A percentile compares a stretch with the other conserved stretches of the same genome.
These are phyloP conservation scores for Acanthurus tractus DNA, from an alignment of 2,797 vertebrate genomes.

Conservation along the genomic window DNA sequence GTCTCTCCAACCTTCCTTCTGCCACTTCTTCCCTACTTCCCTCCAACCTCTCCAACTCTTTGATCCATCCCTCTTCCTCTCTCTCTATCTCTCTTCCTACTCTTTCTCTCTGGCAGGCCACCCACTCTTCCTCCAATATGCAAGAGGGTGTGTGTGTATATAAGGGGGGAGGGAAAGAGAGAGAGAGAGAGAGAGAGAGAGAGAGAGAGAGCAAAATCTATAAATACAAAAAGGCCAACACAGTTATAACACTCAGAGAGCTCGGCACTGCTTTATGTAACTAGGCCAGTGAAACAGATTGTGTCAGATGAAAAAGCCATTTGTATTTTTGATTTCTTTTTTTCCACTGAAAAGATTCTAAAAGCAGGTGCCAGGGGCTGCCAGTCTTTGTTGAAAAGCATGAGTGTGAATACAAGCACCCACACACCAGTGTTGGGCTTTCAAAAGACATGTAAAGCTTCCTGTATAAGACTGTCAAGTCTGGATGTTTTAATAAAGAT, in stretches of 20 bases:
- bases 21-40: constrained; percentile 52
- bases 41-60: constrained; percentile 58
- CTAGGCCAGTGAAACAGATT: constrained; percentile 68
- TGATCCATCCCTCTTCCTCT: constrained; percentile 52
- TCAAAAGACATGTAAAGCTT: constrained; percentile 36
- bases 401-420: constrained; percentile 51
- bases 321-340: constrained; percentile 55
- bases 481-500: constrained; percentile 34
- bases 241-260: constrained; percentile 62
- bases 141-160: constrained; percentile 25
- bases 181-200: constrained; percentile 29
- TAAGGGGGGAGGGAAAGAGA: constrained; percentile 23
- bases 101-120: constrained; percentile 62
- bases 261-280: constrained; percentile 71
- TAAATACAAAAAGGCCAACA: constrained; percentile 76
- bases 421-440: constrained; percentile 49
- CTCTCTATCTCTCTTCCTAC: constrained; percentile 38
- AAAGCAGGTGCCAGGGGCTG: constrained; percentile 65
- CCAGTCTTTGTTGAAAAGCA: constrained; percentile 55
- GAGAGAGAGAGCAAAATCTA: constrained; percentile 57
- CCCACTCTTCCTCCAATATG: constrained; percentile 73
- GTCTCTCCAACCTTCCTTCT: constrained; percentile 56
- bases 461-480: constrained; percentile 30
- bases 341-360: constrained; percentile 41
- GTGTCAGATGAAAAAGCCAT: constrained; percentile 67